Evolutionary conservation across 1,140 invertebrate species (phyloP), one percentile per base, ranked within the genome.

Genomic region (Mamestra configurata): DNA sequence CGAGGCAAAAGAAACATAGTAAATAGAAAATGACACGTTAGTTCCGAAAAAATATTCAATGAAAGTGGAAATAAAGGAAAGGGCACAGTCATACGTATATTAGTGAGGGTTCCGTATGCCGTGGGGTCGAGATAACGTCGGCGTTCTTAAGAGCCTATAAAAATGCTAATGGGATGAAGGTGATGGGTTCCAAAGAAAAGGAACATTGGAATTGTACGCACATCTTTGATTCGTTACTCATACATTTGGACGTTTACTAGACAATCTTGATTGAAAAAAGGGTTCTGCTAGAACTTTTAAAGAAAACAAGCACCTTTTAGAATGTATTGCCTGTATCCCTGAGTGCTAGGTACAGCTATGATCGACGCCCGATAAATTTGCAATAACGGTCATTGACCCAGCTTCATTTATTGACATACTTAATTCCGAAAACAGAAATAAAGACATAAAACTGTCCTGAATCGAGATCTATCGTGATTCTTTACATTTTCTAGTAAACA

Each of bases 161-260:
- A 88, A 89, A 88, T 88, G 88, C 83, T 86, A 90, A 90, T 90
- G 79, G 75, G 76, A 82, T 83, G 81, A 85, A 88, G 82, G 82
- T 85, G 86, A 82, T 85, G 81, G 75, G 70, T 85, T 81, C 82
- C 59, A 82, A 85, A 76, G 77, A 79, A 85, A 84, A 66, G 78
- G 72, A 71, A 59, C 72, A 77, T 79, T 43, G 79, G 73, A 46
- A 61, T 49, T 49, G 43, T 79, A 40, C 22, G 35, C 13, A 75
- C 20, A 57, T 75, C 51, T 59, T 75, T 59, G 51, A 75, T 57
- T 43, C 35, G 27, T 57, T 20, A 66, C 35, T 49, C 66, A 49
- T 70, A 49, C 22, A 22, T 46, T 76, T 76, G 40, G 55, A 64
- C 53, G 20, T 27, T 18, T 18, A 37, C 31, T 10, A 66, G 57